Conservation (phyloP, 2,888 invertebrate genomes). For the Bedellia somnulentella region DNA sequence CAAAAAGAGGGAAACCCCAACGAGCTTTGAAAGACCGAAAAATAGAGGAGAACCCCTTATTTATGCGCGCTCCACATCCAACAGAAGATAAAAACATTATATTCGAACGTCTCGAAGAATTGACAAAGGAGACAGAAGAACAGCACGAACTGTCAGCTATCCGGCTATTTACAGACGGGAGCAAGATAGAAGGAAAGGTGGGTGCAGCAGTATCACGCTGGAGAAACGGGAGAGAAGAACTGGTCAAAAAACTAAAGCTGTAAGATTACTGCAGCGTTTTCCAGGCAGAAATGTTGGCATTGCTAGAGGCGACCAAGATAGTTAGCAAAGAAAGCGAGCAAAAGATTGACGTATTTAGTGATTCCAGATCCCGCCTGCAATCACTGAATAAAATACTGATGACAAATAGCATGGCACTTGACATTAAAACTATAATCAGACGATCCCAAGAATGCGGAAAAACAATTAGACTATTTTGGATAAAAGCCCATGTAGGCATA, state of each 20-base stretch:
- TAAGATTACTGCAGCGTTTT: neutral
- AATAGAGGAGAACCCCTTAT: neutral
- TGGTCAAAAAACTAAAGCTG: neutral
- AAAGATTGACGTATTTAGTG: too few relatives aligned
- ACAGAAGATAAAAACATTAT: neutral
- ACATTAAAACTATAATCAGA: too few relatives aligned
- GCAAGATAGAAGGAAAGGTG: too few relatives aligned
- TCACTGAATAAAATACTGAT: too few relatives aligned
- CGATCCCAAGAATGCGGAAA: too few relatives aligned
- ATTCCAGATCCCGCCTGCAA: too few relatives aligned
- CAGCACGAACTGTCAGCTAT: neutral
- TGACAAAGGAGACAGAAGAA: too few relatives aligned
- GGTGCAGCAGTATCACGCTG: conserved; percentile 1
- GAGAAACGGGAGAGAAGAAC: neutral
- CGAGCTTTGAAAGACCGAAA: neutral
- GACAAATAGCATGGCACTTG: too few relatives aligned
- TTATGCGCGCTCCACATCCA: neutral
- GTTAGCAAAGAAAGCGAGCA: too few relatives aligned
- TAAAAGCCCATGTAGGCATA: too few relatives aligned
- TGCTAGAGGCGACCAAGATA: too few relatives aligned
- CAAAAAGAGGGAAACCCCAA: neutral
- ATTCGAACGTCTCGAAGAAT: neutral
- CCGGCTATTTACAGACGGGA: neutral
- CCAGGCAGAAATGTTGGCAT: neutral
- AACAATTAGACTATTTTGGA: too few relatives aligned